Conservation (phyloP, 2,888 invertebrate species). For the Gibbula magus region DNA sequence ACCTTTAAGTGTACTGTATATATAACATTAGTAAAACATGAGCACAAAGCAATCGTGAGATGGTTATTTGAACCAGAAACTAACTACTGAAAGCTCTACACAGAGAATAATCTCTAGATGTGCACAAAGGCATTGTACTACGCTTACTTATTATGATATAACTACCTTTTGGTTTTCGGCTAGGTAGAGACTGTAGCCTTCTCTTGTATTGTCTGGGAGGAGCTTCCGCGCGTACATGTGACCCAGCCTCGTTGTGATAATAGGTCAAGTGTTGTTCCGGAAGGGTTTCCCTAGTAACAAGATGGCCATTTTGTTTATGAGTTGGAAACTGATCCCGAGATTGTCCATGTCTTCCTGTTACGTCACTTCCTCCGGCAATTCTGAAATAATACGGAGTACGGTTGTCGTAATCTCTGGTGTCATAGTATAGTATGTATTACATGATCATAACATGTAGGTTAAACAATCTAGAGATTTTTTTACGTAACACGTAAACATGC, state of each 20-base stretch:
- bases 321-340: background rate
- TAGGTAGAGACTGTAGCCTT: constrained; percentile 28
- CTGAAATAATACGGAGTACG: constrained; percentile 9
- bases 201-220: background rate
- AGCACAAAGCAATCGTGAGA: no score
- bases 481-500: no score
- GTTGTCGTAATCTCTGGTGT: no score
- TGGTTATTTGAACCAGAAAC: no score
- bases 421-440: background rate
- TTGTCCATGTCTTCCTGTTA: background rate
- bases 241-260: constrained; percentile 12
- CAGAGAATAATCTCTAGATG: no score
- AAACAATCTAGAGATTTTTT: no score
- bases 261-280: background rate
- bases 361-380: background rate
- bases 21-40: no score
- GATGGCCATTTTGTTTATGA: constrained; percentile 22
- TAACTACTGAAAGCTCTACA: no score
- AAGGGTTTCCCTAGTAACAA: constrained; percentile 10
- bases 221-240: background rate
- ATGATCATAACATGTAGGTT: no score
- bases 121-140: no score
- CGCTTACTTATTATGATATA: no score
- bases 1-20: no score
- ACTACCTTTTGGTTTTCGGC: constrained; percentile 14